These are phyloP conservation scores for Strigamia maritima DNA, from an alignment of 2,888 invertebrate genomes.

Conservation along the genomic window DNA sequence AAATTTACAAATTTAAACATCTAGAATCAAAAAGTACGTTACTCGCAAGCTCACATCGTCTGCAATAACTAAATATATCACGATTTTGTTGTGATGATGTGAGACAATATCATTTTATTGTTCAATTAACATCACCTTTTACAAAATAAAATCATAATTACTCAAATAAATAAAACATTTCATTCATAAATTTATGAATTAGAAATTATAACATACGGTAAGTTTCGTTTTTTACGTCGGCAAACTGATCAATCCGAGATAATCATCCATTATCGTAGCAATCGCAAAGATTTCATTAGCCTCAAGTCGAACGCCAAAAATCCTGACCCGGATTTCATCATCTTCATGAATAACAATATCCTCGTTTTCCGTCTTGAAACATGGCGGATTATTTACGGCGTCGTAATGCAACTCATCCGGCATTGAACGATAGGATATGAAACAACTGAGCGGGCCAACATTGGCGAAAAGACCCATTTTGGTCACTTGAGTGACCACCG, in stretches of 20 bases:
- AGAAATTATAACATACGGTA: too few species aligned
- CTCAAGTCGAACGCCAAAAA: not conserved
- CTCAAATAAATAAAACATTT: too few species aligned
- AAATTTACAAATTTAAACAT: too few species aligned
- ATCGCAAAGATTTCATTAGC: not conserved
- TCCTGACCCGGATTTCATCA: not conserved
- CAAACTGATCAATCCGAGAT: not conserved
- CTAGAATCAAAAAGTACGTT: too few species aligned
- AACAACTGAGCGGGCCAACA: conserved; percentile 98
- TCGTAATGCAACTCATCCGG: conserved; percentile 99
- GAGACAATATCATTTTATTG: too few species aligned
- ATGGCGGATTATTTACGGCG: conserved; percentile 93
- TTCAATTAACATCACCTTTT: too few species aligned
- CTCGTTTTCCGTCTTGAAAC: conserved; percentile 97
- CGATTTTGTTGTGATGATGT: too few species aligned
- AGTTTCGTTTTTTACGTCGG: not conserved
- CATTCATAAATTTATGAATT: too few species aligned
- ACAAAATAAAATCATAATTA: too few species aligned
- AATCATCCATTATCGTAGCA: not conserved
- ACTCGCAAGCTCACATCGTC: too few species aligned
- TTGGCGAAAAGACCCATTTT: conserved; percentile 97
- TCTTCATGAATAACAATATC: conserved; percentile 47
- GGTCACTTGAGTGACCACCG: conserved; percentile 95
- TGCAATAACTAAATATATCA: too few species aligned
- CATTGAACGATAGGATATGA: conserved; percentile 90